These are phyloP conservation scores for Conopomorpha cramerella DNA, from an alignment of 1,140 invertebrate species.

Conservation along the genomic window DNA sequence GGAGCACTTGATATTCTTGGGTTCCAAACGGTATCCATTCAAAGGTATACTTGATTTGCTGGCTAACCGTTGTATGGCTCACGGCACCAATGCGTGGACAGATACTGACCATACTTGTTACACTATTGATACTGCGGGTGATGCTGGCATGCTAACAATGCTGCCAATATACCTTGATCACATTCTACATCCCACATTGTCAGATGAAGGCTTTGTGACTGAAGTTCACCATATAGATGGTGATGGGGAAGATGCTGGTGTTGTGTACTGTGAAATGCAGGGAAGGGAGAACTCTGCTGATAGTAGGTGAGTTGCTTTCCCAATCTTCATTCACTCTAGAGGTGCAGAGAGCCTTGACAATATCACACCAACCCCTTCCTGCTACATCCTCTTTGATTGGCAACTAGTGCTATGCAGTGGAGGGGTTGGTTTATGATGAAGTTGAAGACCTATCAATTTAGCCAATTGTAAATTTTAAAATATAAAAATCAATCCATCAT, in stretches of 20 bases:
- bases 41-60: conserved; percentile 87
- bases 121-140: conserved; percentile 85
- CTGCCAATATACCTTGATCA: conserved; percentile 92
- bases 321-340: too few relatives aligned
- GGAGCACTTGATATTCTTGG: conserved; percentile 91
- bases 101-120: conserved; percentile 89
- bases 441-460: too few relatives aligned
- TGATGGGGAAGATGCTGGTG: conserved; percentile 86
- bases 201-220: conserved; percentile 79
- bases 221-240: conserved; percentile 92
- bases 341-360: too few relatives aligned
- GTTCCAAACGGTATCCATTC: conserved; percentile 88
- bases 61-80: conserved; percentile 86
- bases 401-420: too few relatives aligned
- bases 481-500: too few relatives aligned
- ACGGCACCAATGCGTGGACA: conserved; percentile 87
- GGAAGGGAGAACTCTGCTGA: conserved; percentile 82
- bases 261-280: conserved; percentile 95
- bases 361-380: too few relatives aligned
- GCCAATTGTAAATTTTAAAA: too few relatives aligned
- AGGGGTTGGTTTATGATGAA: too few relatives aligned
- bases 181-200: conserved; percentile 82
- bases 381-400: too few relatives aligned
- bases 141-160: conserved; percentile 84
- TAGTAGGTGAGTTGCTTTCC: conserved; percentile 54